Evolutionary conservation across 2,113 vertebrate genomes (phyloP).

Genomic region (Perca fluviatilis): DNA sequence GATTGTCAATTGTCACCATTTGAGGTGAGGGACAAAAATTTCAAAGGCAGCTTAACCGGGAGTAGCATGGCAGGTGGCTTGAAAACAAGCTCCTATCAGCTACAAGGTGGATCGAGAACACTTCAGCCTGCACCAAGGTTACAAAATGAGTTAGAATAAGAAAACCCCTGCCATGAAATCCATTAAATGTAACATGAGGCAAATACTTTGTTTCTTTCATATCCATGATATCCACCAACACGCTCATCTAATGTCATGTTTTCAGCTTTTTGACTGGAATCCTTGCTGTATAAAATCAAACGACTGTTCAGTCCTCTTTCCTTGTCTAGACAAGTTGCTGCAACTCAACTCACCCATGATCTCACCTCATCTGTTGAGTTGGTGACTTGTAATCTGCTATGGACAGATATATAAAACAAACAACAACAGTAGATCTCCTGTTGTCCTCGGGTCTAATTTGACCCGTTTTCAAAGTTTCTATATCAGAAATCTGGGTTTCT

Average conservation of each 20-base stretch:
- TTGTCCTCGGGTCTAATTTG: no score
- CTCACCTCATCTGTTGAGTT: not conserved
- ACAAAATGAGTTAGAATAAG: conserved; percentile 26
- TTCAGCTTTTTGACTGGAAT: not conserved
- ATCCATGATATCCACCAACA: not conserved
- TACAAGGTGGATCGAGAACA: conserved; percentile 30
- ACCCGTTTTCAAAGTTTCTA: no score
- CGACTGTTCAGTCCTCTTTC: not conserved
- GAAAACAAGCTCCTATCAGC: conserved; percentile 44
- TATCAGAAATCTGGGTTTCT: no score
- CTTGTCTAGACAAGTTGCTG: not conserved
- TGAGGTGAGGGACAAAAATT: conserved; percentile 32
- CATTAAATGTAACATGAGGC: conserved; percentile 9
- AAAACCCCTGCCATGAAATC: conserved; percentile 9
- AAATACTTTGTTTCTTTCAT: not conserved
- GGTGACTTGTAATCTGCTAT: not conserved
- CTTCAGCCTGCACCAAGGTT: conserved; percentile 29
- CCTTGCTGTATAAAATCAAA: not conserved
- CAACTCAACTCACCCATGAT: not conserved
- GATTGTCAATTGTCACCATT: conserved; percentile 49
- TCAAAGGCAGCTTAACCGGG: conserved; percentile 48
- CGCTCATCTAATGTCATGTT: not conserved
- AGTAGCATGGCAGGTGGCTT: conserved; percentile 5
- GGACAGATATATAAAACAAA: not conserved
- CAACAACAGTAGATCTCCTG: not conserved